Percentiles rank a stretch among this genome's conserved stretches.
These are phyloP conservation scores for Drosophila phalerata DNA, from an alignment of 2,888 invertebrate genomes.

Conservation along the genomic window DNA sequence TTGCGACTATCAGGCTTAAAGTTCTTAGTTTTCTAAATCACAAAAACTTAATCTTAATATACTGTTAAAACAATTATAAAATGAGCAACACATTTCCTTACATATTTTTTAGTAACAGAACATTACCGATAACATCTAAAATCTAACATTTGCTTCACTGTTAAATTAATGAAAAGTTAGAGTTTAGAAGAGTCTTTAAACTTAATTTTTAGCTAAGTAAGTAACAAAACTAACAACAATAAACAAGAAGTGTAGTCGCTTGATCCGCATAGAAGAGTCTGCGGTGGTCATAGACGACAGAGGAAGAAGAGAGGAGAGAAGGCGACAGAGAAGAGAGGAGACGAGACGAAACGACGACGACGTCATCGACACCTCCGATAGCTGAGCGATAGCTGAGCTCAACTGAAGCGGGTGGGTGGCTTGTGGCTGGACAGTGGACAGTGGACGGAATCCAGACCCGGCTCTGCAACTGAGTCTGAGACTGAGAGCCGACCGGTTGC, in stretches of 20 bases:
- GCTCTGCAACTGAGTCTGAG: constrained; percentile 15
- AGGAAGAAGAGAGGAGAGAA: constrained; percentile 25
- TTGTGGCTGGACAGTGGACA: constrained; percentile 26
- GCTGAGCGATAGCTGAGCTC: constrained; percentile 62
- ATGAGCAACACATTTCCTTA: too few species aligned
- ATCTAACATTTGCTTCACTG: background rate
- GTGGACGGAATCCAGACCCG: constrained; percentile 2
- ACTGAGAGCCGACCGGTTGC: constrained; percentile 52
- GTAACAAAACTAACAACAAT: constrained; percentile 44
- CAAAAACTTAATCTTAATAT: too few species aligned
- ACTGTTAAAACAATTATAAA: too few species aligned
- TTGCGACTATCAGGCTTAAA: too few species aligned
- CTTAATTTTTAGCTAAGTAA: constrained; percentile 42
- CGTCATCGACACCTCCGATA: constrained; percentile 82
- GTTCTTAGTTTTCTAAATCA: too few species aligned
- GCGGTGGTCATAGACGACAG: constrained; percentile 23
- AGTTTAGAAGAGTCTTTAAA: background rate
- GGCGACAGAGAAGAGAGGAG: constrained; percentile 23
- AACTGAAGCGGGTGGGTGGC: constrained; percentile 69
- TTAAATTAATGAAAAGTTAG: background rate
- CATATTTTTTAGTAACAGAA: too few species aligned
- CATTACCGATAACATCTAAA: background rate
- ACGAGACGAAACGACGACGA: constrained; percentile 56
- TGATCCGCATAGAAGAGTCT: constrained; percentile 24
- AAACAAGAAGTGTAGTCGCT: constrained; percentile 45